phyloP scores from a whole-genome alignment of 2,113 vertebrate species.

The Apteryx owenii region DNA sequence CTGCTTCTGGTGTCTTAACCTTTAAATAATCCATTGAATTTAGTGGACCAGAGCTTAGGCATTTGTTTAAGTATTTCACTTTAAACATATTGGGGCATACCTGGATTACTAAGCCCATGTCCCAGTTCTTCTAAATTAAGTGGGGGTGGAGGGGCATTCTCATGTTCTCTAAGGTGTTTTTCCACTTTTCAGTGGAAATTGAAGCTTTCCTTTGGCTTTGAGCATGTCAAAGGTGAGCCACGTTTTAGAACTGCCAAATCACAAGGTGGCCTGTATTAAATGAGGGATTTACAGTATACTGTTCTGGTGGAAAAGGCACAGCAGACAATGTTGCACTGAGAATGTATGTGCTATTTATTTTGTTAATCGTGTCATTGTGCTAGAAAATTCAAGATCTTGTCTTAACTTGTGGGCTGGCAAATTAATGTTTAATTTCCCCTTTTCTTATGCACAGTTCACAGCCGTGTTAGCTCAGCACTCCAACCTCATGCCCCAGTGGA shows the following conservation, averaged over 20 bases:
- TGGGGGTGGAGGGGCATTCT: neutral
- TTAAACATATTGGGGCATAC: neutral
- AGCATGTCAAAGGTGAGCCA: neutral
- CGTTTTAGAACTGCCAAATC: neutral
- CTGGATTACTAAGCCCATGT: neutral
- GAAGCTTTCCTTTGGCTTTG: neutral
- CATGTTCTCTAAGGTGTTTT: neutral
- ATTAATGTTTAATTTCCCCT: neutral
- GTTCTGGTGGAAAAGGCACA: neutral
- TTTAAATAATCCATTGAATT: neutral
- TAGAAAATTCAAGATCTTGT: neutral
- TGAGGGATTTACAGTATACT: neutral
- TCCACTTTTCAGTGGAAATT: neutral
- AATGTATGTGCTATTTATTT: neutral
- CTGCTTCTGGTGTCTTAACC: neutral
- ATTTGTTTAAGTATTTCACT: neutral
- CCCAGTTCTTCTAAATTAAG: neutral
- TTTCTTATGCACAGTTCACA: neutral
- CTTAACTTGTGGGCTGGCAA: neutral
- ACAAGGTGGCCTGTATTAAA: neutral
- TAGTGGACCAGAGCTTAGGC: neutral
- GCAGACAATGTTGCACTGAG: neutral
- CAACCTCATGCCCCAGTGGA: neutral
- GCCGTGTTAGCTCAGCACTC: neutral
- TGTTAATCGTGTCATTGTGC: neutral